phyloP scores from a whole-genome alignment of 1,140 invertebrate genomes.

The Teleogryllus occipitalis region DNA sequence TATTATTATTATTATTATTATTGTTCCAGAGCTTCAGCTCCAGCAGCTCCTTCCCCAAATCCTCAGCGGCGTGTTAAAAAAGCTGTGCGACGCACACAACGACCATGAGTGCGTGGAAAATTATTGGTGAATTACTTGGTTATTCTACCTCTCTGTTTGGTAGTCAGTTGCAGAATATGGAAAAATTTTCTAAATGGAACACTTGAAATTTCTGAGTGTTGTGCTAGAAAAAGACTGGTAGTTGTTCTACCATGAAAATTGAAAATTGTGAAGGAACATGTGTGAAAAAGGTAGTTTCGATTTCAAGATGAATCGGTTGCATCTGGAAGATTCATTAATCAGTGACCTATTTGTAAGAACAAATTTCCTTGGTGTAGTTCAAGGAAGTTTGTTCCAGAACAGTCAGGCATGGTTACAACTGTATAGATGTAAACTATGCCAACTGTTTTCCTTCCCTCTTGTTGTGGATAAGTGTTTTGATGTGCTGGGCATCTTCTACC shows the following conservation, averaged over 20 bases:
- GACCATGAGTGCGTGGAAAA: neutral
- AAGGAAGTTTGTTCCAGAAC: neutral
- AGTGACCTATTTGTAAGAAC: too few relatives aligned
- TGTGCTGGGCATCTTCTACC: neutral
- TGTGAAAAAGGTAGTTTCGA: neutral
- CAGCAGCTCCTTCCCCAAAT: neutral
- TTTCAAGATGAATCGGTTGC: neutral
- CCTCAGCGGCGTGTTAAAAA: slow-evolving; percentile 9
- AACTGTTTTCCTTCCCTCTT: neutral
- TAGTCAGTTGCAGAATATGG: neutral
- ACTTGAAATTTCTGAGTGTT: neutral
- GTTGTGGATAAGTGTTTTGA: slow-evolving; percentile 1
- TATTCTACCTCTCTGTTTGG: neutral
- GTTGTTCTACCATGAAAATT: neutral
- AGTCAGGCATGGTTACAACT: neutral
- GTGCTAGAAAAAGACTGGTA: neutral
- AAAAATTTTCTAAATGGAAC: neutral
- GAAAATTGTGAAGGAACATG: neutral
- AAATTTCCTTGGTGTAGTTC: neutral
- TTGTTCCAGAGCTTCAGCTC: slow-evolving; percentile 8
- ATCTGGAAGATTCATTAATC: too few relatives aligned
- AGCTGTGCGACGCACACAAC: slow-evolving; percentile 6
- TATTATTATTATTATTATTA: neutral
- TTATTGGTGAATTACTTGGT: neutral
- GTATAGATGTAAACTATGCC: neutral